Evolutionary conservation across 2,113 vertebrate species (phyloP), one percentile per base, ranked within the genome.

Genomic region (Ramphastos sulfuratus): DNA sequence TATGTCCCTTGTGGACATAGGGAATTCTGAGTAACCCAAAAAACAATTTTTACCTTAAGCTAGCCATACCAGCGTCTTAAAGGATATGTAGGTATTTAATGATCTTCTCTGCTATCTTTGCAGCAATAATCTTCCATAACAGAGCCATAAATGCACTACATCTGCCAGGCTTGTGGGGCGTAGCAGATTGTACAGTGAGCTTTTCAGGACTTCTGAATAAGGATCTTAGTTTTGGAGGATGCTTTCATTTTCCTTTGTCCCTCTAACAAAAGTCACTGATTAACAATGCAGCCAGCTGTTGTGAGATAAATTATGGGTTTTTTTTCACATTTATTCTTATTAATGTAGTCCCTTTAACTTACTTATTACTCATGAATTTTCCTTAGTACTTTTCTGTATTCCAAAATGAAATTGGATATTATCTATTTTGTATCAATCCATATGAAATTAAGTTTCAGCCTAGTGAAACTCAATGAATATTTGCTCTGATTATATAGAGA

Each of bases 221-320:
- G 77, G 52, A 69, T 74, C 76, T 89, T 46, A 3, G 39, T 83
- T 89, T 89, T 37, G 67, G 33, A 87, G 48, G 89, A 64, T 67
- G 64, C 69, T 85, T 75, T 79, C 60, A 13, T 89, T 85, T 87
- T 77, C 76, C 54, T 94, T 96, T 96, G 87, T 95, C 79, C 54
- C 50, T 52, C 10, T 78, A 83, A 94, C 96, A 96, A 94, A 91
- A 95, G 93, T 91, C 91, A 58, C 82, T 95, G 87, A 94, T 94
- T 92, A 94, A 85, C 72, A 91, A 90, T 88, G 61, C 48, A 23
- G 42, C 65, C 85, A 31, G 19, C 87, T 95, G 69, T 87, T 91
- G 54, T 39, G 17, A 74, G 79, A 64, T 50, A 89, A 93, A 94
- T 87, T 14, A 81, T 4, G 8, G 61, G 65, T 63, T 56, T 89